Evolutionary conservation across 2,888 invertebrate genomes (phyloP), one percentile per base, ranked within the genome.

Genomic region (Liopterus haemorrhoidalis): DNA sequence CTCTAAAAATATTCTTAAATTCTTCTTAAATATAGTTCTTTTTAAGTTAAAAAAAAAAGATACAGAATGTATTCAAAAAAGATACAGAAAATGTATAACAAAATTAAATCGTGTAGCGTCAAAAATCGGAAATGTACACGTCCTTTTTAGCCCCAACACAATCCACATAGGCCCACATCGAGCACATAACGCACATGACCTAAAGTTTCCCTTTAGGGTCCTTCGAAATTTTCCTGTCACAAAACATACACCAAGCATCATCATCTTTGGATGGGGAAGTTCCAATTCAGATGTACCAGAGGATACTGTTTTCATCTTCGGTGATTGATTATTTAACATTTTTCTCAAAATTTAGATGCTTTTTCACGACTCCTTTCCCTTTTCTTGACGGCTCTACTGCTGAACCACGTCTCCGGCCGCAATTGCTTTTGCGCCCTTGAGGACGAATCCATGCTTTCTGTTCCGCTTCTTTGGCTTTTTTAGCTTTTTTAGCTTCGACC

Each of bases 11-110:
- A n/a, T n/a, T n/a, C n/a, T n/a, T n/a, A n/a, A n/a, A n/a, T n/a
- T 6, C n/a, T 28, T 12, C 15, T 28, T 28, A 15, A 14, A 3
- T 12, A 5, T 14, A 28, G 28, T 9, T 14, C 28, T 14, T 28
- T 28, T 28, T 14, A 5, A 12, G 28, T 28, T 12, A 28, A 28
- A 28, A 28, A n/a, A n/a, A n/a, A n/a, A n/a, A n/a, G n/a, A n/a
- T n/a, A n/a, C n/a, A n/a, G n/a, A n/a, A n/a, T n/a, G n/a, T n/a
- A n/a, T n/a, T n/a, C n/a, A n/a, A n/a, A n/a, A n/a, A n/a, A n/a
- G n/a, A n/a, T n/a, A n/a, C 15, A 15, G n/a, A n/a, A n/a, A n/a
- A n/a, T n/a, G n/a, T n/a, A n/a, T n/a, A n/a, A n/a, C n/a, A n/a
- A n/a, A n/a, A n/a, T n/a, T n/a, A n/a, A n/a, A n/a, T n/a, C n/a